phyloP scores from a whole-genome alignment of 2,888 invertebrate genomes.

The Ceriagrion tenellum region DNA sequence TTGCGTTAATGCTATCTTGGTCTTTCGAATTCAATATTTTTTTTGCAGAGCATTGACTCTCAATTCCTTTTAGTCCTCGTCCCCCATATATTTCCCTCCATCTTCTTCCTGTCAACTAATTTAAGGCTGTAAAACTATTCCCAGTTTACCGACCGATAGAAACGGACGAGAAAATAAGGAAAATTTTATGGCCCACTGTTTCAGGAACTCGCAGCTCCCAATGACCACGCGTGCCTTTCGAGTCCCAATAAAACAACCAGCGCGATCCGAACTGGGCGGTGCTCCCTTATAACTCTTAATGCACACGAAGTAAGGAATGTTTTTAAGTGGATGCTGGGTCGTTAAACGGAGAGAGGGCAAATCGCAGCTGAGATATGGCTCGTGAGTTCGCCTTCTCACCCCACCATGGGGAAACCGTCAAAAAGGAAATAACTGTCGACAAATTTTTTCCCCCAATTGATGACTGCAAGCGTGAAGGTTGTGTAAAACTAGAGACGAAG shows the following conservation, averaged over 20 bases:
- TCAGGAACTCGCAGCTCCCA: background rate
- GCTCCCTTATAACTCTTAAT: background rate
- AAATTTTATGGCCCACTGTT: background rate
- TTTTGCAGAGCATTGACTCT: background rate
- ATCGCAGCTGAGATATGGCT: background rate
- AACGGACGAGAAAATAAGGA: background rate
- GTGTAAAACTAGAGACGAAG: too few species aligned
- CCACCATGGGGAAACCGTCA: background rate
- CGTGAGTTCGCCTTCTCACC: background rate
- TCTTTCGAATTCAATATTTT: too few species aligned
- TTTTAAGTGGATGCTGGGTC: background rate
- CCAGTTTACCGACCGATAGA: background rate
- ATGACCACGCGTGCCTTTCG: conserved; percentile 5
- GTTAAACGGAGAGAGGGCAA: background rate
- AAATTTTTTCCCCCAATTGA: too few species aligned
- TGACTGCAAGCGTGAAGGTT: too few species aligned
- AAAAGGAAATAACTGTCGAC: background rate
- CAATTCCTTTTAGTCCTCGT: background rate
- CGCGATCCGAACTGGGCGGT: background rate
- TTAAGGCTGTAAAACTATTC: background rate
- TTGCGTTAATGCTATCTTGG: too few species aligned
- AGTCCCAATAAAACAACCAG: background rate
- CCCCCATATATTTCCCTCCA: background rate
- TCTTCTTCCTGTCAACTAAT: background rate
- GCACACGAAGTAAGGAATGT: background rate